A percentile compares a stretch with the other conserved stretches of the same genome.
Conservation (phyloP, 1,140 invertebrate species). For the Drosophila equinoxialis region DNA sequence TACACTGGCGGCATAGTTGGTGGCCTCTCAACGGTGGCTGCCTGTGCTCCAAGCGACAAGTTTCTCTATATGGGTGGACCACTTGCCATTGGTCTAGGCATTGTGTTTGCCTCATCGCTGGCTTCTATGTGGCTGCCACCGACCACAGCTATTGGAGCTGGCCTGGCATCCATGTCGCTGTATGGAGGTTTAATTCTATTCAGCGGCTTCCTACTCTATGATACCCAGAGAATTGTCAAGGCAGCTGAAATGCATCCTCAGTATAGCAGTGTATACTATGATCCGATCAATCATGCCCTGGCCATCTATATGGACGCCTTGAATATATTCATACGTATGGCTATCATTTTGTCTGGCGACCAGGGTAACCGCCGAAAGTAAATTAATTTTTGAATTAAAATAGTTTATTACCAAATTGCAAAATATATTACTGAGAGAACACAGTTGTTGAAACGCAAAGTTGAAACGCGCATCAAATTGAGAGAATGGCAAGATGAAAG, state of each 20-base stretch:
- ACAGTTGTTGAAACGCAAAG: too few species aligned
- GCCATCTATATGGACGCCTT: constrained; percentile 97
- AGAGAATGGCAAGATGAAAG: too few species aligned
- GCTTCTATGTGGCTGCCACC: constrained; percentile 96
- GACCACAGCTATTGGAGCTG: constrained; percentile 92
- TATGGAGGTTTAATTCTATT: constrained; percentile 98
- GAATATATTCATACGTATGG: constrained; percentile 98
- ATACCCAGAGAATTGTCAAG: constrained; percentile 96
- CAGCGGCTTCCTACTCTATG: constrained; percentile 95
- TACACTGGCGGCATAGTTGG: constrained; percentile 97
- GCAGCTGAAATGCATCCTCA: constrained; percentile 92
- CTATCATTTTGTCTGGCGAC: constrained; percentile 90
- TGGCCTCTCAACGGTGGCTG: constrained; percentile 94
- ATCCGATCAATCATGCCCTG: constrained; percentile 97
- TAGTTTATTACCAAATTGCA: constrained; percentile 14
- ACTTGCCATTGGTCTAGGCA: constrained; percentile 96
- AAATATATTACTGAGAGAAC: background rate
- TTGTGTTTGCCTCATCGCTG: constrained; percentile 96
- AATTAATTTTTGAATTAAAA: background rate
- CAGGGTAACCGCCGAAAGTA: constrained; percentile 32
- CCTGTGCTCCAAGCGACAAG: constrained; percentile 98
- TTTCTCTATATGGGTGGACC: constrained; percentile 97
- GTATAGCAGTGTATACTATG: constrained; percentile 88
- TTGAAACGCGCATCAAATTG: background rate
- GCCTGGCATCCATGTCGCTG: constrained; percentile 94